These are phyloP conservation scores for Protula sp. DNA, from an alignment of 2,888 invertebrate genomes.

Conservation along the genomic window DNA sequence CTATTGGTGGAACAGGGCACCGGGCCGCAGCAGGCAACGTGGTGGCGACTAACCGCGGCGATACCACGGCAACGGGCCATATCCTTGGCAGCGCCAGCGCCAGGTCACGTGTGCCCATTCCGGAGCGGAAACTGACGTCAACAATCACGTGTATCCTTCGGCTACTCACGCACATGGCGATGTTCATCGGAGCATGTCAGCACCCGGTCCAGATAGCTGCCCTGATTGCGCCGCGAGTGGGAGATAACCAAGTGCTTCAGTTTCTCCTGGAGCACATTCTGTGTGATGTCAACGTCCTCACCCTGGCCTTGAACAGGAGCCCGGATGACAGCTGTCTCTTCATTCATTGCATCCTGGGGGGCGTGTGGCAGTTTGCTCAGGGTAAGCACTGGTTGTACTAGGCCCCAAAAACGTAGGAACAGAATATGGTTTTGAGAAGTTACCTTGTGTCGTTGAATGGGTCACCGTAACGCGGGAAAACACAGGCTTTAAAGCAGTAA, in stretches of 20 bases:
- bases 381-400: not conserved
- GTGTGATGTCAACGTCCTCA: constrained; percentile 26
- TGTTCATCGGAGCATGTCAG: constrained; percentile 16
- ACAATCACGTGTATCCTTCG: constrained; percentile 28
- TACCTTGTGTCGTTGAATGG: too few relatives aligned
- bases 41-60: not conserved
- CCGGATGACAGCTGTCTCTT: constrained; percentile 28
- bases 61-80: constrained; percentile 31
- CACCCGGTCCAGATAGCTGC: not conserved
- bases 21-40: not conserved
- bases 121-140: constrained; percentile 31
- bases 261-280: constrained; percentile 32
- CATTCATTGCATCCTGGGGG: constrained; percentile 1
- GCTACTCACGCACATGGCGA: constrained; percentile 33
- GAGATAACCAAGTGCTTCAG: not conserved
- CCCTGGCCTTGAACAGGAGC: constrained; percentile 24
- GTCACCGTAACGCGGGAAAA: too few relatives aligned
- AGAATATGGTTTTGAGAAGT: too few relatives aligned
- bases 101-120: constrained; percentile 19
- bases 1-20: constrained; percentile 12
- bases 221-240: not conserved
- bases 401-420: too few relatives aligned
- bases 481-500: too few relatives aligned
- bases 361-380: too few relatives aligned
- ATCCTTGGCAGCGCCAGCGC: constrained; percentile 31